phyloP scores from a whole-genome alignment of 2,113 vertebrate genomes.

The Bungarus multicinctus region DNA sequence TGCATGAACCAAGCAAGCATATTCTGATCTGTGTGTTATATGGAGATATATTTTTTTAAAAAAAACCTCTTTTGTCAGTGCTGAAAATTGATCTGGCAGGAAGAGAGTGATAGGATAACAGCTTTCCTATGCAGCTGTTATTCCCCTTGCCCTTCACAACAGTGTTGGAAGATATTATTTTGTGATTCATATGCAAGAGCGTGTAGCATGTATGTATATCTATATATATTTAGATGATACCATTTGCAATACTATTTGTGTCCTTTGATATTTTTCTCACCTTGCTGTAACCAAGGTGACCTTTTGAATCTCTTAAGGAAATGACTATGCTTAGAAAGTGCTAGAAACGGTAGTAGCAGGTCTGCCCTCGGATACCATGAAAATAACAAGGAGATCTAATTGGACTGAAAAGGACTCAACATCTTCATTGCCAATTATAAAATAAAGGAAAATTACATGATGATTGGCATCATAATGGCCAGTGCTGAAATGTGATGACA shows the following conservation, averaged over 20 bases:
- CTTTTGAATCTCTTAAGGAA: constrained; percentile 37
- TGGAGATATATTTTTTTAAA: background rate
- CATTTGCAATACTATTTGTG: constrained; percentile 8
- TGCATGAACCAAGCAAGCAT: background rate
- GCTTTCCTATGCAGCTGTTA: background rate
- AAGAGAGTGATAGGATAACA: background rate
- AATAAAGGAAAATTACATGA: constrained; percentile 59
- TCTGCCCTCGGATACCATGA: constrained; percentile 54
- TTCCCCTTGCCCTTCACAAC: background rate
- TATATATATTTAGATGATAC: background rate
- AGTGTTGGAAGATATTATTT: background rate
- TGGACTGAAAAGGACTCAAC: constrained; percentile 60
- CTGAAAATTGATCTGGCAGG: background rate
- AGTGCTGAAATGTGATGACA: constrained; percentile 68
- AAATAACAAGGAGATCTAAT: constrained; percentile 64
- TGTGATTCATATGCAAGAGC: background rate
- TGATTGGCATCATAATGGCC: constrained; percentile 69
- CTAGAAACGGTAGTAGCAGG: constrained; percentile 40
- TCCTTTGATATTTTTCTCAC: constrained; percentile 6
- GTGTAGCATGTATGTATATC: background rate
- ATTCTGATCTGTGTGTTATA: background rate
- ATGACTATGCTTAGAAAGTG: constrained; percentile 49
- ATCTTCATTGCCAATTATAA: constrained; percentile 64
- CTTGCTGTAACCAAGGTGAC: constrained; percentile 9
- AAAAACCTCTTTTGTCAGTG: background rate